Base-by-base conservation (phyloP, 2,113 vertebrate genomes). In the Xenopus borealis region DNA sequence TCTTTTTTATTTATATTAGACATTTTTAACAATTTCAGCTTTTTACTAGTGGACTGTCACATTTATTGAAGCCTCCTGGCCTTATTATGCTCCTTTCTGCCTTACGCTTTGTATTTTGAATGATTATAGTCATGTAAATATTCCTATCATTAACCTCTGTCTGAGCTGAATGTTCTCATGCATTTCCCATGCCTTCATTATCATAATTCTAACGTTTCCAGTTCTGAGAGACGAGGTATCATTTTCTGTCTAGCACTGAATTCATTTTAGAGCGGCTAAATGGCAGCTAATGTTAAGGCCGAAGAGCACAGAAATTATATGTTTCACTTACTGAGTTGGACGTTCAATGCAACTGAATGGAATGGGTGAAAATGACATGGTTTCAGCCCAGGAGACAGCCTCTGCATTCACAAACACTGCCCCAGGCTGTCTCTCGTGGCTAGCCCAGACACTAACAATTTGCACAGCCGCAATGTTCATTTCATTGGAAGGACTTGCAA, bases 251-350 rank as follows among this genome's bases (percentile, higher is more conserved):
- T 77, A 46, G 67, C 59, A 70, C 33, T 0, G 47, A 63, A 57
- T 70, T 77, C 53, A 77, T 77, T 77, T 77, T 20, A 77, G 74
- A 59, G 66, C 74, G 63, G 50, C 30, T 53, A 64, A 55, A 63
- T 57, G 66, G 16, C 44, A 62, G 67, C 18, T 46, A 70, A 63
- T 23, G 67, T 77, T 70, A 59, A 77, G 66, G 53, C 59, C 59
- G 13, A 23, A 14, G 11, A 70, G 57, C 45, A 45, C 47, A 64
- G 64, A 67, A 70, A 77, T 64, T 12, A 70, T 50, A 77, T 70
- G 74, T 70, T 77, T 55, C 74, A 30, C 46, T 63, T 70, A 55
- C 58, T 13, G 45, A 75, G 59, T 62, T 30, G 33, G 30, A 66
- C 23, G 13, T 59, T 69, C 6, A 57, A 55, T 14, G 73, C 44